Evolutionary conservation across 35 echinoderm and acorn worm species (phyloP), one percentile per base, ranked within the genome.

Genomic region (Nesometra sesokonis): DNA sequence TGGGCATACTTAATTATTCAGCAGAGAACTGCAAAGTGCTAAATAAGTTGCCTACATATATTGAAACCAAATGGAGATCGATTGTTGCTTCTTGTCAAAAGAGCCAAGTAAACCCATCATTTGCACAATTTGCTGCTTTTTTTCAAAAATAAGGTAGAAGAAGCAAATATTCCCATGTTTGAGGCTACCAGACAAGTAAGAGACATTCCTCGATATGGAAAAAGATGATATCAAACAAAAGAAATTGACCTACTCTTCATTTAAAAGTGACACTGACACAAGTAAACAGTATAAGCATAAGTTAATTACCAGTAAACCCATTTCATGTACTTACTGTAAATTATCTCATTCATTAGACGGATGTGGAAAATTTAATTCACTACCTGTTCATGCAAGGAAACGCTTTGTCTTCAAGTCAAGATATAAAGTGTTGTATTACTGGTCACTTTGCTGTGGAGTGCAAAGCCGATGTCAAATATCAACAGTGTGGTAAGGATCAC

Each of bases 41-140:
- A 4, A 43, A 43, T 43, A 43, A 84, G 32, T 57, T 89, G 0
- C 88, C 88, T 13, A 5, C 31, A 29, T 36, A 89, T 84, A 39
- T 89, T 0, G 88, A 89, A 29, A 19, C 27, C 34, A 84, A 89
- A 43, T 89, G 88, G 88, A 82, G 80, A 83, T 35, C 76, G 19
- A 80, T 17, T 0, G 83, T 89, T 0, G 46, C 33, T 21, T 35
- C 4, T 5, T 89, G 88, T 31, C 35, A 35, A 82, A 13, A 33
- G 4, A 84, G 17, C 15, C 39, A 43, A 43, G 39, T 43, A 43
- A 43, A 35, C 23, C 88, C 88, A 0, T 52, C 88, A 34, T 89
- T 89, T 46, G 4, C 81, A 13, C 21, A 84, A 33, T 89, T 89
- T 83, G 80, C 34, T 11, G 13, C 31, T 0, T 83, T 89, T 35